Conservation (phyloP, 2,113 vertebrate genomes). For the Dicrurus megarhynchus region DNA sequence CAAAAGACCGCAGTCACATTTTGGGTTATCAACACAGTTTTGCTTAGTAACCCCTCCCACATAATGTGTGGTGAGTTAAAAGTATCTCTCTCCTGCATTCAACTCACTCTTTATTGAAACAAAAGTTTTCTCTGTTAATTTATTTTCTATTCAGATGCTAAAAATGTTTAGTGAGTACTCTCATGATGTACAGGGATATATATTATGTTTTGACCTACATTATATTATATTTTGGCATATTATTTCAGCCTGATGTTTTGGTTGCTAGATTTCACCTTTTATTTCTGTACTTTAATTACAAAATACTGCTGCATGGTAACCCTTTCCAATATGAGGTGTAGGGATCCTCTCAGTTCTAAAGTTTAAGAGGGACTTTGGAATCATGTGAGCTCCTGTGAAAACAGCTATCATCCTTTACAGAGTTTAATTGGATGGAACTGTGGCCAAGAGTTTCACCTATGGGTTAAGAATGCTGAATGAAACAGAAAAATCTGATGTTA, state of each 20-base stretch:
- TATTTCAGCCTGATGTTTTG: neutral
- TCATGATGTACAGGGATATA: neutral
- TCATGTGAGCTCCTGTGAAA: neutral
- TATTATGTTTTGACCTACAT: neutral
- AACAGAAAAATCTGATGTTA: neutral
- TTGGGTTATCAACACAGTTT: neutral
- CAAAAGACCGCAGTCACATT: neutral
- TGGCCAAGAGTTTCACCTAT: neutral
- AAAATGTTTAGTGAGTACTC: neutral
- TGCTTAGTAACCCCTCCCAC: neutral
- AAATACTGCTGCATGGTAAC: neutral
- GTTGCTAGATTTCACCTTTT: neutral
- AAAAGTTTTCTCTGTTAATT: slow-evolving; percentile 23
- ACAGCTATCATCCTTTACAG: neutral
- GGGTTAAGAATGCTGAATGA: neutral
- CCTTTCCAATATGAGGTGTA: neutral
- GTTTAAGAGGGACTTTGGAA: neutral
- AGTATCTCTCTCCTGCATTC: neutral
- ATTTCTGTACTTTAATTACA: neutral
- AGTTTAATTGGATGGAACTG: neutral
- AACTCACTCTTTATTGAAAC: neutral
- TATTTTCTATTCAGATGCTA: slow-evolving; percentile 36
- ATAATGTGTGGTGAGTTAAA: neutral
- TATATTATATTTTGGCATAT: neutral
- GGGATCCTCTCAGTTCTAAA: neutral